A percentile compares a stretch with the other conserved stretches of the same genome.
Evolutionary conservation across 1,140 invertebrate genomes (phyloP).

Genomic region (Galleria mellonella): DNA sequence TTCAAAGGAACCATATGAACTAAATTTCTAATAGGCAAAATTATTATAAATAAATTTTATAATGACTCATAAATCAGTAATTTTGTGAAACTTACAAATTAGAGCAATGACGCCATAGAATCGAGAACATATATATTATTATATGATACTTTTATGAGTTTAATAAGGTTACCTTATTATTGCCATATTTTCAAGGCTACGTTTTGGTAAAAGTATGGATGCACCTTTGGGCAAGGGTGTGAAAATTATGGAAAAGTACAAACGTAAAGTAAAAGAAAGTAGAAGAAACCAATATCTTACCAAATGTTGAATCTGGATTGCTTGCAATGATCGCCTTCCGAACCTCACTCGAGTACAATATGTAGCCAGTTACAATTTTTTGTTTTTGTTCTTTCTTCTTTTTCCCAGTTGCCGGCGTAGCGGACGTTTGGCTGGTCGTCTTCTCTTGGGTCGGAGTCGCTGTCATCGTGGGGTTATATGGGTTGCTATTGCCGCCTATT

Average conservation of each 20-base stretch:
- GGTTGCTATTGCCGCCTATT: conserved; percentile 62
- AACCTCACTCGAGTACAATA: conserved; percentile 98
- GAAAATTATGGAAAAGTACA: background rate
- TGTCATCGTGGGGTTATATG: conserved; percentile 55
- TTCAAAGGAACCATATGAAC: no score
- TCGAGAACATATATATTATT: no score
- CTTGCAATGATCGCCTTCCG: conserved; percentile 88
- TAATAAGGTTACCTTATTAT: no score
- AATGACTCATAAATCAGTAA: no score
- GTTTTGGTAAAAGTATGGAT: no score
- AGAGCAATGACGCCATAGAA: no score
- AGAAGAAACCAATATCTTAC: conserved; percentile 54
- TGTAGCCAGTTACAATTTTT: conserved; percentile 97
- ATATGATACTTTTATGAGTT: no score
- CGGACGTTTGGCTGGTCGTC: conserved; percentile 29
- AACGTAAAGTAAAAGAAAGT: background rate
- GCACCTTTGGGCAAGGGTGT: no score
- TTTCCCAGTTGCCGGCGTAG: conserved; percentile 60
- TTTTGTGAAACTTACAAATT: no score
- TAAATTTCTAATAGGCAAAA: no score
- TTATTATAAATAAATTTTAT: no score
- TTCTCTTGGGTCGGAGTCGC: conserved; percentile 39
- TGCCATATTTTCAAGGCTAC: no score
- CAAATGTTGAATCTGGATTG: conserved; percentile 96
- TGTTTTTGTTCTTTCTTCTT: conserved; percentile 84